Evolutionary conservation across 1,140 invertebrate genomes (phyloP).

Genomic region (Papilio helenus): DNA sequence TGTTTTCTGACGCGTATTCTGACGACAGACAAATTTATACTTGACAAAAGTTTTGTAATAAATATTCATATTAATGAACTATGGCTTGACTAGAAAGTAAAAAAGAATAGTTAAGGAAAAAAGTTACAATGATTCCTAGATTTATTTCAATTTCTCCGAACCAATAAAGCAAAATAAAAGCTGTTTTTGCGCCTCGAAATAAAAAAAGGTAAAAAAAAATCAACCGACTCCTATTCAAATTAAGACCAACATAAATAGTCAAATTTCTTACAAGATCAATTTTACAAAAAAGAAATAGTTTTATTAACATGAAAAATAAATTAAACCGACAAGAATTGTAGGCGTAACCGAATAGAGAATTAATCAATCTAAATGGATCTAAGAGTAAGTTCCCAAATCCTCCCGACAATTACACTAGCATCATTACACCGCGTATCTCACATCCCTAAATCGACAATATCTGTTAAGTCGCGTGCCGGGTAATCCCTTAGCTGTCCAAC

Average conservation of each 20-base stretch:
- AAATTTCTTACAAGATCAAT: no score
- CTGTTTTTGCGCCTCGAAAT: no score
- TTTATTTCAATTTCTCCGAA: not conserved
- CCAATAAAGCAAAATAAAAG: no score
- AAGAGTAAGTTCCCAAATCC: conserved; percentile 61
- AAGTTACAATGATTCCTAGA: no score
- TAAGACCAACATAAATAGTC: no score
- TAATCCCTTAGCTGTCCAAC: conserved; percentile 71
- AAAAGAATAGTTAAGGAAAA: no score
- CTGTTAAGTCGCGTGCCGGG: conserved; percentile 73
- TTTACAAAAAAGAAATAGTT: no score
- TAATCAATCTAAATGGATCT: conserved; percentile 65
- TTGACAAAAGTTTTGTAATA: not conserved
- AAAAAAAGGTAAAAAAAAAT: no score
- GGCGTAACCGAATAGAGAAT: conserved; percentile 29
- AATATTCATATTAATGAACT: not conserved
- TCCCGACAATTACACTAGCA: conserved; percentile 63
- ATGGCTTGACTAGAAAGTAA: not conserved
- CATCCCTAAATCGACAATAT: conserved; percentile 76
- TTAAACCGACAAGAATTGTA: not conserved
- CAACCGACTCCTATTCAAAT: no score
- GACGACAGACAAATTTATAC: not conserved
- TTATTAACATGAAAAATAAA: not conserved
- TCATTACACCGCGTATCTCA: conserved; percentile 72
- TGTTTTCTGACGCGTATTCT: not conserved